Base-by-base conservation (phyloP, 1,140 invertebrate genomes). In the Orchesella cincta region DNA sequence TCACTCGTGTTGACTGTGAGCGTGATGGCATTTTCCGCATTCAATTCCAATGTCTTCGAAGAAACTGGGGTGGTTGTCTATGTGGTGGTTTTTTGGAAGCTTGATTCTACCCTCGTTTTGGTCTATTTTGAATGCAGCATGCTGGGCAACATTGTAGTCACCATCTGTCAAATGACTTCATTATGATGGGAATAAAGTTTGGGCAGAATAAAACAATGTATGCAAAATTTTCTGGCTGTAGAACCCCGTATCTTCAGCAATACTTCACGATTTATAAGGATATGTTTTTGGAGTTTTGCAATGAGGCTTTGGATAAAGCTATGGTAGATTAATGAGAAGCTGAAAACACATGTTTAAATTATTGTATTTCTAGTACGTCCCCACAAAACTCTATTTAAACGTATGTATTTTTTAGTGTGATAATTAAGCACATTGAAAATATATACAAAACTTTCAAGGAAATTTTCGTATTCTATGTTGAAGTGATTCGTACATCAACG, bases 241-340 rank as follows among this genome's bases (percentile, higher is more conserved):
- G 26, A 57, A 57, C 14, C 5, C 26, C 26, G 3, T 57, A 57
- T 26, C 12, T 57, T 16, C 54, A 57, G 54, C 12, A 57, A 16
- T 57, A n/a, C n/a, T 57, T 57, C 54, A 57, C 54, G 12, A 26
- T 57, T 57, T 3, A 57, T 23, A 57, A 57, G 54, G 54, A 23
- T 23, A 57, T 23, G 26, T 57, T 57, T 57, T 57, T 57, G 54
- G 54, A 5, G 5, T 57, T 57, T 26, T 3, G 12, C 12, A 23
- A 23, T 5, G 12, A 57, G 26, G 54, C 26, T 57, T 12, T 57
- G 3, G 54, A 57, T 26, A 18, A 57, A 5, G 26, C 54, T 57
- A 18, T 57, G 54, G 54, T 57, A 57, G 23, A n/a, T n/a, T n/a
- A n/a, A n/a, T n/a, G n/a, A n/a, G n/a, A n/a, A n/a, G n/a, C n/a